A percentile compares a stretch with the other conserved stretches of the same genome.
Conservation (phyloP, 2,113 vertebrate species). For the Butorides virescens region DNA sequence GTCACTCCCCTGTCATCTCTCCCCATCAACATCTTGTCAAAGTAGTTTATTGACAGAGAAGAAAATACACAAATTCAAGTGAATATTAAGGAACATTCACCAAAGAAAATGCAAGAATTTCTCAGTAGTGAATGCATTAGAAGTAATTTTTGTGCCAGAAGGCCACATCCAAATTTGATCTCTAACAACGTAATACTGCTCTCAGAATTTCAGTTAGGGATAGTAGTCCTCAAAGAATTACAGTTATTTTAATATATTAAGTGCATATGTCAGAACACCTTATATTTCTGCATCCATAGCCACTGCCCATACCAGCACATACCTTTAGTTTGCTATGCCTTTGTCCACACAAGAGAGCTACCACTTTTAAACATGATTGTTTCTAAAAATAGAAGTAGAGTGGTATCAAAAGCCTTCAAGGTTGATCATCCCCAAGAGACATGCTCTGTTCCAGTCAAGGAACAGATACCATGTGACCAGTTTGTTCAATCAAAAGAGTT, state of each 20-base stretch:
- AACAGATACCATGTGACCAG: background rate
- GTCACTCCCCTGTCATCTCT: background rate
- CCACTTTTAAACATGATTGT: background rate
- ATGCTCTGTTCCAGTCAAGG: background rate
- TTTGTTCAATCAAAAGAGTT: background rate
- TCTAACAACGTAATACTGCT: background rate
- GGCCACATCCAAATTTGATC: background rate
- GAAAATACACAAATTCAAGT: background rate
- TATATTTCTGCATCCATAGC: background rate
- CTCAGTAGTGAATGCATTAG: background rate
- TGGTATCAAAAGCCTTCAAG: background rate
- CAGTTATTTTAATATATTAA: background rate
- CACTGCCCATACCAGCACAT: background rate
- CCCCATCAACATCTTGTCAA: background rate
- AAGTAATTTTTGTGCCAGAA: background rate
- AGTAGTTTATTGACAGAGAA: background rate
- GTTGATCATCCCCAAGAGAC: background rate
- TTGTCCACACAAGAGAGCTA: background rate
- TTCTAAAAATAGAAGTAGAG: background rate
- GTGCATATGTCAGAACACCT: background rate
- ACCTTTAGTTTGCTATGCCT: background rate
- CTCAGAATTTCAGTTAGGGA: background rate
- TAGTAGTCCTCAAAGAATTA: background rate
- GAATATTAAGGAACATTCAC: background rate
- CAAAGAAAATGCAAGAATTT: background rate